Conservation (phyloP, 1,140 invertebrate genomes). For the Lineus longissimus region DNA sequence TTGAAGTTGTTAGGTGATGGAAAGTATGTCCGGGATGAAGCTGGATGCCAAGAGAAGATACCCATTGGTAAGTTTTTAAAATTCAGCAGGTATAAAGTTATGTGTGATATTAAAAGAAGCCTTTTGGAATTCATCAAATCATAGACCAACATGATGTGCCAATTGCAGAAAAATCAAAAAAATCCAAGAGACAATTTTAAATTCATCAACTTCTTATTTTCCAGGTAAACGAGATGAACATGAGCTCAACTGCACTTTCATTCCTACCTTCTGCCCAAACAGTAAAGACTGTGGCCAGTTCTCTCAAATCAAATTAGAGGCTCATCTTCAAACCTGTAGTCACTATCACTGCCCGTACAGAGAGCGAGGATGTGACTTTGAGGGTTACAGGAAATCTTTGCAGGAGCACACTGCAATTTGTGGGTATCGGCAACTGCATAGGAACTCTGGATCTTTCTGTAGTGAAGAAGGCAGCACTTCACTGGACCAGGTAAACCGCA, state of each 20-base stretch:
- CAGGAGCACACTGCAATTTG: slow-evolving; percentile 16
- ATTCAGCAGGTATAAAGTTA: background rate
- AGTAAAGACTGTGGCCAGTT: slow-evolving; percentile 25
- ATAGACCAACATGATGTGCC: background rate
- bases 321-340: slow-evolving; percentile 27
- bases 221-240: slow-evolving; percentile 33
- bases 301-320: slow-evolving; percentile 24
- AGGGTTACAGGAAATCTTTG: slow-evolving; percentile 12
- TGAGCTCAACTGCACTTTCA: slow-evolving; percentile 30
- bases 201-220: slow-evolving; percentile 8
- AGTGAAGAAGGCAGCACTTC: background rate
- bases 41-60: slow-evolving; percentile 34
- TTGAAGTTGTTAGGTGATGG: slow-evolving; percentile 20
- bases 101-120: background rate
- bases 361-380: background rate
- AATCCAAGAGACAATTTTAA: background rate
- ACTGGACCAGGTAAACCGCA: background rate
- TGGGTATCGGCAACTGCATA: no score
- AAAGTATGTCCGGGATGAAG: slow-evolving; percentile 25
- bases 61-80: slow-evolving; percentile 24
- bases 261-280: slow-evolving; percentile 29
- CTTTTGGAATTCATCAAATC: background rate
- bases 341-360: slow-evolving; percentile 11
- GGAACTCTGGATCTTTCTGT: background rate
- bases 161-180: background rate